phyloP scores from a whole-genome alignment of 2,113 vertebrate genomes.

The Albula goreensis region DNA sequence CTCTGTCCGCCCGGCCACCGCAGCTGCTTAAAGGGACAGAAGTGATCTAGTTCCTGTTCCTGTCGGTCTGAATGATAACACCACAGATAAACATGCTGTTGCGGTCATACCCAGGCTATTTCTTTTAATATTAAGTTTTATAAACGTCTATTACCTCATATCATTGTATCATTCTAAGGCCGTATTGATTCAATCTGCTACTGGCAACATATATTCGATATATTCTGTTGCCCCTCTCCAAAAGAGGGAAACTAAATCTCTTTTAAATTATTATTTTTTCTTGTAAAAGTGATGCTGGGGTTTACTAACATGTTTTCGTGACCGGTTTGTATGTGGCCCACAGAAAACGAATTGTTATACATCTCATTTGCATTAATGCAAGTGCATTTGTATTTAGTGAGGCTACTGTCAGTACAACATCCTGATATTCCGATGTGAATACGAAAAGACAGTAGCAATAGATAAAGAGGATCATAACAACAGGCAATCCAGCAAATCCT shows the following conservation, averaged over 20 bases:
- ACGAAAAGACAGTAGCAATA: background rate
- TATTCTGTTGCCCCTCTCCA: background rate
- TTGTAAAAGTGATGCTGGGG: background rate
- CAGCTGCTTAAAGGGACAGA: constrained; percentile 40
- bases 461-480: background rate
- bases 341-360: background rate
- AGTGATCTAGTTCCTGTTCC: constrained; percentile 23
- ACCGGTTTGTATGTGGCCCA: background rate
- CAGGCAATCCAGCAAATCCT: background rate
- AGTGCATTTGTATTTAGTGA: background rate
- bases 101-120: background rate
- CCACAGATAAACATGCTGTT: background rate
- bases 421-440: background rate
- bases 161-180: background rate
- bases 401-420: background rate
- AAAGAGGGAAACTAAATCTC: background rate
- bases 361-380: background rate
- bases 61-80: constrained; percentile 14
- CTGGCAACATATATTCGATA: background rate
- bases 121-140: background rate
- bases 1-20: constrained; percentile 23
- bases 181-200: background rate
- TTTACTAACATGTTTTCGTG: background rate
- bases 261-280: background rate
- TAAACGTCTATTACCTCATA: background rate